A percentile compares a stretch with the other conserved stretches of the same genome.
Conservation (phyloP, 1,140 invertebrate genomes). For the Coptotermes formosanus region DNA sequence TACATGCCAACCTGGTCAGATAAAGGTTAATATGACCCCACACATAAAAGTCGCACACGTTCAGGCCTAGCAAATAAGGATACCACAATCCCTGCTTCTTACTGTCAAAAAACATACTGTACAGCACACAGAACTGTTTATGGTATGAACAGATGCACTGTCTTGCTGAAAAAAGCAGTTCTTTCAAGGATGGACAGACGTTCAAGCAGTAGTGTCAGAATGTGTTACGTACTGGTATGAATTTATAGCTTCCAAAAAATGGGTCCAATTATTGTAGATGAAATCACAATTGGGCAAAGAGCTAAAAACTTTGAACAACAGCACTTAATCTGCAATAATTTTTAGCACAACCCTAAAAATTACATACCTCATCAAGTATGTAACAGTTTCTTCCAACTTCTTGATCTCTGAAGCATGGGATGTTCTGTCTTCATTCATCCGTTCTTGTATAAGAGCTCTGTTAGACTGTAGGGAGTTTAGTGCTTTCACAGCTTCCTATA, state of each 20-base stretch:
- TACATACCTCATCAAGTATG: conserved; percentile 49
- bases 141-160: too few relatives aligned
- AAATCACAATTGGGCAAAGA: too few relatives aligned
- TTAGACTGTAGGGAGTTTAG: conserved; percentile 72
- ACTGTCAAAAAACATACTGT: too few relatives aligned
- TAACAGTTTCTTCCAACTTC: conserved; percentile 25
- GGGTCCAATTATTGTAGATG: background rate
- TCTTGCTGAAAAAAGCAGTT: too few relatives aligned
- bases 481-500: conserved; percentile 63
- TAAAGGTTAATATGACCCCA: too few relatives aligned
- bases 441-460: conserved; percentile 55
- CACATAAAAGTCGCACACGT: too few relatives aligned
- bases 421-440: background rate
- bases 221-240: background rate
- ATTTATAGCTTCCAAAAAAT: background rate
- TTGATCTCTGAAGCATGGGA: background rate
- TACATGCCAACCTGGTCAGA: too few relatives aligned
- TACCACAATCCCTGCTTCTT: too few relatives aligned
- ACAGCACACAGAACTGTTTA: too few relatives aligned
- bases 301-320: background rate
- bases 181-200: background rate
- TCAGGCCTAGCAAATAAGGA: too few relatives aligned
- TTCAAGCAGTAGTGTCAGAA: too few relatives aligned
- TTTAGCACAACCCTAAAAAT: background rate
- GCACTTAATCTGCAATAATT: background rate